Base-by-base conservation (phyloP, 2,113 vertebrate species). In the Entosphenus tridentatus region DNA sequence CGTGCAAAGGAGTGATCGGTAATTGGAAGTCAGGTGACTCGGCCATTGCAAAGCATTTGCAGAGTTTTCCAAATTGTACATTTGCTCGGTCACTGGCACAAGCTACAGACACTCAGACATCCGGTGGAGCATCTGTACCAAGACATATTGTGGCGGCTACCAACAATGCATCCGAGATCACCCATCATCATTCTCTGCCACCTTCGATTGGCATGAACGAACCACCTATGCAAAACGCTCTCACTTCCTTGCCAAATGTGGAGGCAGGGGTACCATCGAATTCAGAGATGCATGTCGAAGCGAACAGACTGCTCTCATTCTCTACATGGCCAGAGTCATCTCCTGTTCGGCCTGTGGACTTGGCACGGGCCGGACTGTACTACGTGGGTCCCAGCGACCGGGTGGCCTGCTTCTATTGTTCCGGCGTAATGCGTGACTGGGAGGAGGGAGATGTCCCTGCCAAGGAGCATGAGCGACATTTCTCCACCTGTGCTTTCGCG, bases 11-110 rank as follows among this genome's bases (percentile, higher is more conserved):
- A 65, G 84, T 85, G 70, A 77, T 96, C 54, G 87, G 82, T 78
- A 95, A 93, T 78, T 96, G 93, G 93, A 88, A 93, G 70, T 88
- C 90, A 0, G 89, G 95, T n/a, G 93, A 98, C 76, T 81, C 86
- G 73, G 88, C 92, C 0, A 67, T 88, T 67, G 84, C 86, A 2
- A 90, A 98, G 75, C 93, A 98, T 75, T 82, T 84, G 70, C 86
- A 87, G 56, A 87, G 96, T 75, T 98, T 95, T 67, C 93, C 93
- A 18, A 82, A 78, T 72, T 98, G 93, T 72, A 81, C 81, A 2
- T 93, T 95, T 74, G 81, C 88, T 39, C 39, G 39, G 72, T 81
- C 85, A 56, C 87, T 80, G 16, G 82, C 83, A 71, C 69, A 81
- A 57, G 75, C 80, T 0, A 82, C 83, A 72, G 83, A 84, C 1